A percentile compares a stretch with the other conserved stretches of the same genome.
Evolutionary conservation across 1,140 invertebrate species (phyloP).

Genomic region (Saccostrea cuccullata): DNA sequence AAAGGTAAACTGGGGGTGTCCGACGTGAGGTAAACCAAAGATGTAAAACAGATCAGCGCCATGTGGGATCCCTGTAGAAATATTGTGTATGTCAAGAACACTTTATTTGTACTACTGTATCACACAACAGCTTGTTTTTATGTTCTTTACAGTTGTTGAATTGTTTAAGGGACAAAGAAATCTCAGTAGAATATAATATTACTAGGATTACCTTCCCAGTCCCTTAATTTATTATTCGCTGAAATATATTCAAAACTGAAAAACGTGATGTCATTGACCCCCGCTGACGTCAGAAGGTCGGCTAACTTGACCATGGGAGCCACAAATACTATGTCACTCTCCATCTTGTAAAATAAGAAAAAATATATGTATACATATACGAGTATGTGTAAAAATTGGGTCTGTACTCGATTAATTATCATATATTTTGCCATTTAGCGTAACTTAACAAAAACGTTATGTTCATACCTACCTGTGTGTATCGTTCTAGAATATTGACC

Average conservation of each 20-base stretch:
- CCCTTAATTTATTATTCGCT: conserved; percentile 33
- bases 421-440: neutral
- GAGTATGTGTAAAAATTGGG: too few species aligned
- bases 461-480: conserved; percentile 1
- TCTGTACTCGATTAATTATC: neutral
- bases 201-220: conserved; percentile 60
- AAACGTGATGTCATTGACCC: conserved; percentile 50
- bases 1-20: conserved; percentile 51
- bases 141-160: neutral
- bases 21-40: conserved; percentile 65
- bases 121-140: too few species aligned
- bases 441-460: neutral
- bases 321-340: conserved; percentile 62
- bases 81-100: neutral
- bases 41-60: conserved; percentile 67
- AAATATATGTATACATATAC: neutral
- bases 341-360: conserved; percentile 50
- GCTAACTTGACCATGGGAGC: conserved; percentile 63
- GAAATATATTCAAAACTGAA: conserved; percentile 66
- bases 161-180: neutral
- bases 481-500: neutral
- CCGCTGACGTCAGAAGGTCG: conserved; percentile 49
- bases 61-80: conserved; percentile 65
- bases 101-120: too few species aligned
- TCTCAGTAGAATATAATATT: neutral